Evolutionary conservation across 2,797 vertebrate genomes (phyloP), one percentile per base, ranked within the genome.

Genomic region (Tapera naevia): DNA sequence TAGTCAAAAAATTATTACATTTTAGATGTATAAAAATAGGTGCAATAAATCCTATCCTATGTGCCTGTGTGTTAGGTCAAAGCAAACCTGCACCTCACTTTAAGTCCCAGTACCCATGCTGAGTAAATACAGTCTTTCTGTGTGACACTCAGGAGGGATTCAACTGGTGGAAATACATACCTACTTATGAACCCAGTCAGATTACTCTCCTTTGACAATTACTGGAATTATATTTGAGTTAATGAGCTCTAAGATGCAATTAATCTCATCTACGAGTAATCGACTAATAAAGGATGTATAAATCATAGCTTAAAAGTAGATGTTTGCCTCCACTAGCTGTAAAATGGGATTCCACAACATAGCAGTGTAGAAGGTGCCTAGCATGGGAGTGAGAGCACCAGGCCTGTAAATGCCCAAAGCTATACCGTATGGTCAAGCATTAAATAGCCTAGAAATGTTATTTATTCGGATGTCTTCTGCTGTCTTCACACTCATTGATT

Each of bases 311-410:
- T 80, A 41, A 89, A 88, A 71, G 11, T 86, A 18, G 28, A 19
- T 37, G 5, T 39, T 85, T 89, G 7, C 30, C 41, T 80, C 11
- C 22, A 8, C 27, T 43, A 35, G 4, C 39, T 85, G 21, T 56
- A 58, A 71, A 86, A 81, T 25, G 4, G 15, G 25, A 79, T 33
- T 28, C 24, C 64, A 0, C 45, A 45, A 30, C 0, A 0, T 14
- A 58, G 19, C 24, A 13, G 10, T 50, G 41, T 66, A 62, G 23
- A n/a, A 67, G 27, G 16, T 81, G 13, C 9, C 8, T 48, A 37
- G 11, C 18, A 10, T 9, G 5, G 21, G 15, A 6, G 35, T 56
- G 23, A 64, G 17, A 91, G 37, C 35, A 71, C 17, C 25, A 61
- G 13, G 18, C 17, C 43, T 69, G 17, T 37, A 74, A 64, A 60